phyloP scores from a whole-genome alignment of 2,888 invertebrate genomes.

The Tetragonula carbonaria region DNA sequence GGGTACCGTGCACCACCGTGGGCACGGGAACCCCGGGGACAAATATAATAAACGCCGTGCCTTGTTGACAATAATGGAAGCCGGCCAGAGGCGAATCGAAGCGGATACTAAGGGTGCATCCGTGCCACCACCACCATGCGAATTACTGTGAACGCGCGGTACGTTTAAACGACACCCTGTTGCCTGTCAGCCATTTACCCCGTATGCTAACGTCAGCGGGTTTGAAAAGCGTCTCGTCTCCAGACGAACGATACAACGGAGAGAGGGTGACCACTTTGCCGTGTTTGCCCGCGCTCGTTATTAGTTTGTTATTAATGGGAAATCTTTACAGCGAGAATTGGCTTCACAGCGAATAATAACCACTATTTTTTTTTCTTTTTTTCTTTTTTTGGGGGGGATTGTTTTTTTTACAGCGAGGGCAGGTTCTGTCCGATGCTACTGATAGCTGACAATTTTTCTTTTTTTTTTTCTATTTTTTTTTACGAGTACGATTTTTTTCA shows the following conservation, averaged over 20 bases:
- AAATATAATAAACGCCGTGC: slow-evolving; percentile 61
- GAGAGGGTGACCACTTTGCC: background rate
- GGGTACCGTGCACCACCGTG: slow-evolving; percentile 1
- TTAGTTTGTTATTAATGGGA: background rate
- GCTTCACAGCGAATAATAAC: too few relatives aligned
- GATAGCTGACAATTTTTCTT: too few relatives aligned
- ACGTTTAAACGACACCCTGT: slow-evolving; percentile 24
- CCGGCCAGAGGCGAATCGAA: slow-evolving; percentile 34
- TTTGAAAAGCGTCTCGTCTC: background rate
- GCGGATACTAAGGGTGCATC: slow-evolving; percentile 14
- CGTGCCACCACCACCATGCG: background rate
- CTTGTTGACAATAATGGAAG: slow-evolving; percentile 52
- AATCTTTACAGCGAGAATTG: too few relatives aligned
- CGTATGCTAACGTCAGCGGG: background rate
- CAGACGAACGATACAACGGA: background rate
- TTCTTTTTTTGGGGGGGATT: too few relatives aligned
- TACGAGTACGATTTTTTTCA: too few relatives aligned
- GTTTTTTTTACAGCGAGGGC: too few relatives aligned
- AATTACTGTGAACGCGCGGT: background rate
- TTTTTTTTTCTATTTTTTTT: too few relatives aligned
- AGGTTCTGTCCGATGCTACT: too few relatives aligned
- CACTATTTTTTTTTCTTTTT: too few relatives aligned
- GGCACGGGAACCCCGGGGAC: slow-evolving; percentile 22
- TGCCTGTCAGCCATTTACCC: slow-evolving; percentile 13
- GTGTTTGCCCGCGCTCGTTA: background rate